A percentile compares a stretch with the other conserved stretches of the same genome.
These are phyloP conservation scores for Echeneis naucrates DNA, from an alignment of 2,797 vertebrate genomes.

Conservation along the genomic window DNA sequence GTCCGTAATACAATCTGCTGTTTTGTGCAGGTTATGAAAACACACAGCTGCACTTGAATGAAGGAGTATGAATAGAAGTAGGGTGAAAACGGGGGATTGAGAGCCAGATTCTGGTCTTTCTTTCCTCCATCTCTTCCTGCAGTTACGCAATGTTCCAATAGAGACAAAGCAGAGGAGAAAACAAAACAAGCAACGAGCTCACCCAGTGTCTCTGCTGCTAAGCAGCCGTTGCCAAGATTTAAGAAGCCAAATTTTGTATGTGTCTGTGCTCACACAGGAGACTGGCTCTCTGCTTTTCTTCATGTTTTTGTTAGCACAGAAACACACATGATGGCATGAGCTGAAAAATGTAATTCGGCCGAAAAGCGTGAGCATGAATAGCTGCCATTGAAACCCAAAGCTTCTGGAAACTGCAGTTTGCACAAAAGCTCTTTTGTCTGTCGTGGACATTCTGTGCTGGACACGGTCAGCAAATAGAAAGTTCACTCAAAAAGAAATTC, in stretches of 20 bases:
- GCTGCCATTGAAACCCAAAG: constrained; percentile 11
- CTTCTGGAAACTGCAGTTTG: constrained; percentile 46
- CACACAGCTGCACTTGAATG: constrained; percentile 29
- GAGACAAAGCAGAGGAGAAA: constrained; percentile 72
- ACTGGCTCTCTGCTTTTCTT: constrained; percentile 10
- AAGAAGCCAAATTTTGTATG: not conserved
- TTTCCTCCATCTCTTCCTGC: constrained; percentile 23
- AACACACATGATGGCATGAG: not conserved
- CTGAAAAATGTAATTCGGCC: constrained; percentile 7
- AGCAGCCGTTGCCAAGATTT: constrained; percentile 65
- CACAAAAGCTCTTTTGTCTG: constrained; percentile 55
- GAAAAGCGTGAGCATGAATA: constrained; percentile 18
- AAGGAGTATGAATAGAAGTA: constrained; percentile 15
- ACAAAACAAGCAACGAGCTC: constrained; percentile 73
- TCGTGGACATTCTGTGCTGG: constrained; percentile 28
- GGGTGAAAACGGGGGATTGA: constrained; percentile 23
- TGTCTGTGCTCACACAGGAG: constrained; percentile 18
- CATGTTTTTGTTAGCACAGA: constrained; percentile 15
- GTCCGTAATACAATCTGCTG: constrained; percentile 14
- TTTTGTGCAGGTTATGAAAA: constrained; percentile 44
- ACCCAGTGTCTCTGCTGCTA: constrained; percentile 61
- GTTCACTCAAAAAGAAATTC: constrained; percentile 3
- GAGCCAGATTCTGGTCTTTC: constrained; percentile 33
- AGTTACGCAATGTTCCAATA: constrained; percentile 71
- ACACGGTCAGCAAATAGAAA: constrained; percentile 22